Percentiles rank a stretch among this genome's conserved stretches.
phyloP scores from a whole-genome alignment of 2,113 vertebrate species.

The Cairina moschata region DNA sequence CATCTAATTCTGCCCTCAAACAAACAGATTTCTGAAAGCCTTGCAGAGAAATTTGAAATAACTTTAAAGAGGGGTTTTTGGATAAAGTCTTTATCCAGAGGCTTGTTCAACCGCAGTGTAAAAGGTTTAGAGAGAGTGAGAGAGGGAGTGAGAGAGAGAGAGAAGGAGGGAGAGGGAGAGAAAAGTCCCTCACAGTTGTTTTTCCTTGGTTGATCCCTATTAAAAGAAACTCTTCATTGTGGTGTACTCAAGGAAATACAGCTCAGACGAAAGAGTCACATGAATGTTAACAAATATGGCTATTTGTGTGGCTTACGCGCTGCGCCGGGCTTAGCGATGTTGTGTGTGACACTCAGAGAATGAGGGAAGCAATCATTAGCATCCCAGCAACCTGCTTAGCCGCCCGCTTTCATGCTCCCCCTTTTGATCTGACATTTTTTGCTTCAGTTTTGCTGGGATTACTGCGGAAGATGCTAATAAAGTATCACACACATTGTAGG shows the following conservation, averaged over 20 bases:
- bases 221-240: constrained; percentile 75
- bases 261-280: constrained; percentile 66
- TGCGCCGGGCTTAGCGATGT: constrained; percentile 68
- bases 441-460: constrained; percentile 65
- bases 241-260: constrained; percentile 71
- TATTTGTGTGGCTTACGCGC: constrained; percentile 75
- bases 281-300: constrained; percentile 76
- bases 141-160: constrained; percentile 73
- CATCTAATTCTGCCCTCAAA: constrained; percentile 99
- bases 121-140: constrained; percentile 86
- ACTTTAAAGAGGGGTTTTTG: constrained; percentile 96
- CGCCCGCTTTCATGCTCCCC: constrained; percentile 64
- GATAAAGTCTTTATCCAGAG: constrained; percentile 93
- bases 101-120: constrained; percentile 96
- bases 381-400: constrained; percentile 76
- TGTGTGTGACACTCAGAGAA: constrained; percentile 75
- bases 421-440: constrained; percentile 72
- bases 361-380: constrained; percentile 77
- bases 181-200: constrained; percentile 74
- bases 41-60: constrained; percentile 99
- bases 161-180: constrained; percentile 56
- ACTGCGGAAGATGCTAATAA: constrained; percentile 68
- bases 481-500: constrained; percentile 41
- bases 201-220: constrained; percentile 72
- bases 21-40: constrained; percentile 99